Conservation (phyloP, 2,888 invertebrate species). For the Parthenolecanium corni region DNA sequence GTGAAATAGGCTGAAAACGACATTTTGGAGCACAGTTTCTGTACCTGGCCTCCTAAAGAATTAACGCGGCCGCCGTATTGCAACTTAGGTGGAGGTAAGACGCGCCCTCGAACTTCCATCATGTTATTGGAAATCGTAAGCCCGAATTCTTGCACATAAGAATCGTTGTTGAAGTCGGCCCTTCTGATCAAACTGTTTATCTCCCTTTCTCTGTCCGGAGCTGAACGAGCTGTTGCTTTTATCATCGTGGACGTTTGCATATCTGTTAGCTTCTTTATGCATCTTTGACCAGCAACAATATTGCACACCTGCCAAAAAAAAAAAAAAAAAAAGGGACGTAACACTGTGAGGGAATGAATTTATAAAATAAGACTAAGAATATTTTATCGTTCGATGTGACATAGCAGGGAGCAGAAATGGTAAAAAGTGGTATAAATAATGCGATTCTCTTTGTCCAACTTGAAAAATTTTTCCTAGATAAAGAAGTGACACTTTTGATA, state of each 20-base stretch:
- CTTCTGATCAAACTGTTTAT: conserved; percentile 94
- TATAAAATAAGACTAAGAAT: too few species aligned
- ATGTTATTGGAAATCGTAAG: conserved; percentile 94
- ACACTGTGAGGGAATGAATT: too few species aligned
- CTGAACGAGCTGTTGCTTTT: conserved; percentile 97
- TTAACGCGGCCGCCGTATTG: conserved; percentile 89
- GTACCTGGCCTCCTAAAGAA: conserved; percentile 30
- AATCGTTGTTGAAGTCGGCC: conserved; percentile 97
- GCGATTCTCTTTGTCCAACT: too few species aligned
- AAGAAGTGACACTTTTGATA: too few species aligned
- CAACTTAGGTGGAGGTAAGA: conserved; percentile 93
- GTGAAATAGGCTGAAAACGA: too few species aligned
- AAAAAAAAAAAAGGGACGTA: too few species aligned
- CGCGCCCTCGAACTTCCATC: conserved; percentile 96
- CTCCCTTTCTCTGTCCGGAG: conserved; percentile 91
- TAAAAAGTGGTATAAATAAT: too few species aligned
- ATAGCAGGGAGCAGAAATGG: too few species aligned
- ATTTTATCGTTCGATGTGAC: too few species aligned
- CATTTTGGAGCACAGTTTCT: background rate
- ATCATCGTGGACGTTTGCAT: conserved; percentile 99
- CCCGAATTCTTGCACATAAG: conserved; percentile 97
- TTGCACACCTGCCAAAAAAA: conserved; percentile 66
- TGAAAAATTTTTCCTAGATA: too few species aligned
- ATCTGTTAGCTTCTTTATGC: conserved; percentile 98
- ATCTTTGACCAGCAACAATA: conserved; percentile 97